Conservation (phyloP, 2,888 invertebrate genomes). For the Morinoia aosen region DNA sequence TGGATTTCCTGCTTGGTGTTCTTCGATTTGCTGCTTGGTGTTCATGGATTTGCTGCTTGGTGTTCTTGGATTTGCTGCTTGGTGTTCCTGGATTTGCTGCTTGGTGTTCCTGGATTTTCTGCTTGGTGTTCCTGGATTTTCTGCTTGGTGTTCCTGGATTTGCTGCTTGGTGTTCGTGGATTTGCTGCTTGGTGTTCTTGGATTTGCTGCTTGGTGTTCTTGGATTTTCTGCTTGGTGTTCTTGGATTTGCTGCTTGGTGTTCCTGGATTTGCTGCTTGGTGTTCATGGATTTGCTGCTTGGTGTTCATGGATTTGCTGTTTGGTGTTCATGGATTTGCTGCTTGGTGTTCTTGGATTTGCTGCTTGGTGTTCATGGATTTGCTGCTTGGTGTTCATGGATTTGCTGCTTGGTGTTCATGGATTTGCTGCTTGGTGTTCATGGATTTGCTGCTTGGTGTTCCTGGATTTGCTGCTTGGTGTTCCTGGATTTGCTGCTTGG, state of each 20-base stretch:
- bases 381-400: not conserved
- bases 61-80: not conserved
- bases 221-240: not conserved
- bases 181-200: not conserved
- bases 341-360: not conserved
- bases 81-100: not conserved
- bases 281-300: not conserved
- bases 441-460: not conserved
- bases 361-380: not conserved
- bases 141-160: not conserved
- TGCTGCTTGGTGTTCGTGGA: not conserved
- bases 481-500: not conserved
- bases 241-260: not conserved
- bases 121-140: not conserved
- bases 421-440: not conserved
- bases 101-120: not conserved
- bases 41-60: not conserved
- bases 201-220: not conserved
- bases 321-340: not conserved
- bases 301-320: not conserved
- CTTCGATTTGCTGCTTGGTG: not conserved
- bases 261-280: not conserved
- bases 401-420: not conserved
- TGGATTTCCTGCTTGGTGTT: not conserved
- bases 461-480: not conserved